Evolutionary conservation across 2,113 vertebrate species (phyloP).

Genomic region (Phycodurus eques): DNA sequence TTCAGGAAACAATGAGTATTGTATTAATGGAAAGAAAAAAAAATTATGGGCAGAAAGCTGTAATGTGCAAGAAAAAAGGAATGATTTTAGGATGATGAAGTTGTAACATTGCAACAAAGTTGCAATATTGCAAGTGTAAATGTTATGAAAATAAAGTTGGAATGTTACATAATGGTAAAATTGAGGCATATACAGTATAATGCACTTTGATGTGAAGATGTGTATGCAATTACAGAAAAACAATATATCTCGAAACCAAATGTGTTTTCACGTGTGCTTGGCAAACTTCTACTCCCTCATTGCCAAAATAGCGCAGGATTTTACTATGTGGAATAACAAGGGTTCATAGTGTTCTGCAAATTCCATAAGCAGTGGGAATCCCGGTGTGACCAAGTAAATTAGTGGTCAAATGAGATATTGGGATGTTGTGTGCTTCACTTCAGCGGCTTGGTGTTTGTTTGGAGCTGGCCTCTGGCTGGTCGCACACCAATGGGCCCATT

Average conservation of each 20-base stretch:
- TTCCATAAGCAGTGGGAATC: constrained; percentile 38
- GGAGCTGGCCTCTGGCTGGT: constrained; percentile 67
- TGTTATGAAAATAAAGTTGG: too few relatives aligned
- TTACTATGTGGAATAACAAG: constrained; percentile 4
- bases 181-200: not conserved
- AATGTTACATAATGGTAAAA: not conserved
- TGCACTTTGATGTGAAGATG: not conserved
- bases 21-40: too few relatives aligned
- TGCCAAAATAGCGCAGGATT: not conserved
- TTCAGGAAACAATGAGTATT: too few relatives aligned
- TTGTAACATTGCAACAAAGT: too few relatives aligned
- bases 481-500: constrained; percentile 68
- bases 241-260: not conserved
- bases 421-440: constrained; percentile 61
- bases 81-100: too few relatives aligned
- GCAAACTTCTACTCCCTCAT: not conserved
- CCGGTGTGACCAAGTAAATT: constrained; percentile 38
- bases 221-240: not conserved
- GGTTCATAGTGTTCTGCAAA: constrained; percentile 17
- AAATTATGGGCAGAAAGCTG: too few relatives aligned
- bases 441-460: constrained; percentile 66
- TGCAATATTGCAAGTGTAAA: too few relatives aligned
- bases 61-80: too few relatives aligned
- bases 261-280: constrained; percentile 1
- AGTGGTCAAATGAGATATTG: constrained; percentile 42